phyloP scores from a whole-genome alignment of 2,888 invertebrate genomes.

The Crocallis elinguaria region DNA sequence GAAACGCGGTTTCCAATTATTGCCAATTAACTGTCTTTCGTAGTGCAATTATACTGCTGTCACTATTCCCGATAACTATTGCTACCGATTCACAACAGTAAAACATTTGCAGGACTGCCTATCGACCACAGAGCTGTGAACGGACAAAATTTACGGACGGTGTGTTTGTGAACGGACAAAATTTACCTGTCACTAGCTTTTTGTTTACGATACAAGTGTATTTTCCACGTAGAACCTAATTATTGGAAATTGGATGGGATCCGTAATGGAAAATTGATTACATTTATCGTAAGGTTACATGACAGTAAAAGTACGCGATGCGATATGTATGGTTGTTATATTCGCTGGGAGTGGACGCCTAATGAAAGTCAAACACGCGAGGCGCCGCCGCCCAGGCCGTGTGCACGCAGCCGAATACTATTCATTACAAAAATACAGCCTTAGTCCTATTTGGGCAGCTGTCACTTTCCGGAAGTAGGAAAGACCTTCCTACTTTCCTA shows the following conservation, averaged over 20 bases:
- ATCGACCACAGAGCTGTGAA: constrained; percentile 1
- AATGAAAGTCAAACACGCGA: constrained; percentile 81
- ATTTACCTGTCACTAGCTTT: constrained; percentile 12
- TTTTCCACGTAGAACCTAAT: constrained; percentile 1
- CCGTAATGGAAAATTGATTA: constrained; percentile 24
- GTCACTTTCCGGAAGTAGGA: constrained; percentile 25
- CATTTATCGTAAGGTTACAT: constrained; percentile 19
- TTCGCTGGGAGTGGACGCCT: constrained; percentile 66
- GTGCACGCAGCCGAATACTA: constrained; percentile 47
- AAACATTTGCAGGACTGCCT: constrained; percentile 6
- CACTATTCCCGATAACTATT: constrained; percentile 14
- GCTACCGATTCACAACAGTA: background rate
- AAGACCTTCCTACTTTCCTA: background rate
- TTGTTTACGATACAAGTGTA: constrained; percentile 1
- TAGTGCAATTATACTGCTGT: constrained; percentile 4
- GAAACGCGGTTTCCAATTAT: background rate
- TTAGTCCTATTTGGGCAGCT: constrained; percentile 36
- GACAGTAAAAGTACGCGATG: constrained; percentile 27
- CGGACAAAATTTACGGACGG: constrained; percentile 5
- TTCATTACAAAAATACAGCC: constrained; percentile 54
- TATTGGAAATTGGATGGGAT: constrained; percentile 11
- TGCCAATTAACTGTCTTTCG: background rate
- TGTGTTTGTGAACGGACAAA: background rate
- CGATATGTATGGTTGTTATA: constrained; percentile 44
- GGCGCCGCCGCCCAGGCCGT: constrained; percentile 55